phyloP scores from a whole-genome alignment of 1,140 invertebrate species.

The Homarus americanus region DNA sequence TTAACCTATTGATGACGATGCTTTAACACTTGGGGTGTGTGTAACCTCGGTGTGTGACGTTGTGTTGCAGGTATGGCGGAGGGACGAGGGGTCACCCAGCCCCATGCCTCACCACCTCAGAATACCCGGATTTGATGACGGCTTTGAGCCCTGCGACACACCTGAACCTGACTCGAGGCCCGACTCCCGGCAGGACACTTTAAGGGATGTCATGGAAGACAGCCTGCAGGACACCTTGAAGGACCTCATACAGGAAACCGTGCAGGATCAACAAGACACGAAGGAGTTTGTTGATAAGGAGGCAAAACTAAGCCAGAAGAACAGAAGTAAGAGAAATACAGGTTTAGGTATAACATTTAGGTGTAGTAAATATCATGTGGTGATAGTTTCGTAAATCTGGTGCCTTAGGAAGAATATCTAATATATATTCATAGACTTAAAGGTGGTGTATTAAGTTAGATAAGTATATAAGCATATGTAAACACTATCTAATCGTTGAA shows the following conservation, averaged over 20 bases:
- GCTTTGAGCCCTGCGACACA: neutral
- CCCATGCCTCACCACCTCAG: constrained; percentile 32
- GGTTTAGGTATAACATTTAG: no score
- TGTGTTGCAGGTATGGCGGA: constrained; percentile 48
- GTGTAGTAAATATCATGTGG: no score
- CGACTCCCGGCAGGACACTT: neutral
- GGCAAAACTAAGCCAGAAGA: neutral
- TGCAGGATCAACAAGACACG: neutral
- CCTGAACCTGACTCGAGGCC: neutral
- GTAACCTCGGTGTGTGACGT: no score
- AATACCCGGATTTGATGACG: constrained; percentile 41
- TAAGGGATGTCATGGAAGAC: neutral
- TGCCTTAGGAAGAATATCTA: no score
- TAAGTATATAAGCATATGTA: no score
- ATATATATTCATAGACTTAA: no score
- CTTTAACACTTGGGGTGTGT: no score
- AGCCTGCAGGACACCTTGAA: neutral
- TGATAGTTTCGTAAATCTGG: no score
- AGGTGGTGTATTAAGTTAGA: no score
- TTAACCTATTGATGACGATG: no score
- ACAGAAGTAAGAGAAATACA: neutral
- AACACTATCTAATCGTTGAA: no score
- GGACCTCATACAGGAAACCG: neutral
- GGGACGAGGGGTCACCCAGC: constrained; percentile 53
- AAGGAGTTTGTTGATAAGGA: neutral